Conservation (phyloP, 2,797 vertebrate genomes). For the Odontamblyopus rebecca region DNA sequence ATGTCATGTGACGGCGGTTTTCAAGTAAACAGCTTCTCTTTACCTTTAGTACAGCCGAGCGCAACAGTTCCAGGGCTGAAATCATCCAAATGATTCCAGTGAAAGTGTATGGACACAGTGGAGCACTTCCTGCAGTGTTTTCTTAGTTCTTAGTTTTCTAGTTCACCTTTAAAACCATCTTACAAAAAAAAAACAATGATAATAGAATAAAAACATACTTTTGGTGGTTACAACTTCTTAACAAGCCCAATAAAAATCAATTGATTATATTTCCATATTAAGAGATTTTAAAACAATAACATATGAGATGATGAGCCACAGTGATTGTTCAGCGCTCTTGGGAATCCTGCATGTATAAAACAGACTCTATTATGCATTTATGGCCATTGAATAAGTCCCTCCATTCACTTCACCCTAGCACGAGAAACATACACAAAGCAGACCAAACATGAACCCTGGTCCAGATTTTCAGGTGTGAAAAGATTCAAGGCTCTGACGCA, state of each 20-base stretch:
- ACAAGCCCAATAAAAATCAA: too few species aligned
- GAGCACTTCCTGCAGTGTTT: too few species aligned
- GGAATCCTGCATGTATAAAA: background rate
- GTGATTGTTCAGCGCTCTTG: background rate
- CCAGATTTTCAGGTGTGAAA: conserved; percentile 10
- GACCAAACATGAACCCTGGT: background rate
- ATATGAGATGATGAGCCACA: background rate
- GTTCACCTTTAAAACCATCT: background rate
- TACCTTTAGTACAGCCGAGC: too few species aligned
- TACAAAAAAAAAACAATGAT: background rate
- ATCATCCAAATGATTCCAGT: too few species aligned
- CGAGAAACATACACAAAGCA: conserved; percentile 1
- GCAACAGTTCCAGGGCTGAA: too few species aligned
- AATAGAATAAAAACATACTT: background rate
- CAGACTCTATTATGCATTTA: background rate
- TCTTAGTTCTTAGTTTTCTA: too few species aligned
- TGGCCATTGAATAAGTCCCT: background rate
- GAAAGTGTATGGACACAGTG: too few species aligned
- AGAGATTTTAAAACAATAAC: background rate
- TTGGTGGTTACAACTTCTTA: background rate
- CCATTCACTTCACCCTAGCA: background rate
- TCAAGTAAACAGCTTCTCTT: too few species aligned
- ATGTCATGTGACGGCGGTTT: too few species aligned
- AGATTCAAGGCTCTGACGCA: conserved; percentile 11
- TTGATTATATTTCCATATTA: too few species aligned